A percentile compares a stretch with the other conserved stretches of the same genome.
These are phyloP conservation scores for Colletes latitarsis DNA, from an alignment of 1,140 invertebrate species.

Conservation along the genomic window DNA sequence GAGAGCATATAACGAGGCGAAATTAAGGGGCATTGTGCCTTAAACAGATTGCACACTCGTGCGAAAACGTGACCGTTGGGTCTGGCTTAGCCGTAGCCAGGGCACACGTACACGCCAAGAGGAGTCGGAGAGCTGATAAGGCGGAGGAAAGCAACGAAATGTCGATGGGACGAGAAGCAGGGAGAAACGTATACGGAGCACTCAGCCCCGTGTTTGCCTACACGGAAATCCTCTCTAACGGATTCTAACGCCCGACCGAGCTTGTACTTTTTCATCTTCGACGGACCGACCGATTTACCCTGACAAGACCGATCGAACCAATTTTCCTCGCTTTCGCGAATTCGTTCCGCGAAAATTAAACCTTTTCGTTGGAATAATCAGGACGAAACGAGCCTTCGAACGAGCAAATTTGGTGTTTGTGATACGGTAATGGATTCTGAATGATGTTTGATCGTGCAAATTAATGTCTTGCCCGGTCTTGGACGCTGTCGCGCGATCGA, in stretches of 20 bases:
- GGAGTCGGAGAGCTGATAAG: conserved; percentile 62
- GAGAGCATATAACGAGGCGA: conserved; percentile 61
- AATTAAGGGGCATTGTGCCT: conserved; percentile 73
- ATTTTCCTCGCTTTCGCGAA: not conserved
- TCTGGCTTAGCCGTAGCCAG: conserved; percentile 37
- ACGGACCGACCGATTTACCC: conserved; percentile 43
- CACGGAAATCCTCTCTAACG: conserved; percentile 81
- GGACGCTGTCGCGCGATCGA: too few relatives aligned
- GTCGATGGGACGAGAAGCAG: conserved; percentile 47
- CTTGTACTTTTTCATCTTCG: conserved; percentile 71
- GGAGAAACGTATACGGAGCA: conserved; percentile 71
- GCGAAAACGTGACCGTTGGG: conserved; percentile 64
- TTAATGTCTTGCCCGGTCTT: too few relatives aligned
- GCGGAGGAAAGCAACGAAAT: conserved; percentile 52
- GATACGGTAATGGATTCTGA: too few relatives aligned
- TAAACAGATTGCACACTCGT: conserved; percentile 69
- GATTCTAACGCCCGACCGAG: conserved; percentile 79
- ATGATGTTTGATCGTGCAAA: too few relatives aligned
- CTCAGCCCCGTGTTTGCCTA: conserved; percentile 79
- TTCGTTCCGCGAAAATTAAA: not conserved
- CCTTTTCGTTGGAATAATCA: too few relatives aligned
- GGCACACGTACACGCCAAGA: conserved; percentile 47
- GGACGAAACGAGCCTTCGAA: too few relatives aligned
- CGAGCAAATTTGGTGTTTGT: too few relatives aligned
- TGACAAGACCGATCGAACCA: not conserved